Evolutionary conservation across 2,888 invertebrate species (phyloP).

Genomic region (Salticus scenicus): DNA sequence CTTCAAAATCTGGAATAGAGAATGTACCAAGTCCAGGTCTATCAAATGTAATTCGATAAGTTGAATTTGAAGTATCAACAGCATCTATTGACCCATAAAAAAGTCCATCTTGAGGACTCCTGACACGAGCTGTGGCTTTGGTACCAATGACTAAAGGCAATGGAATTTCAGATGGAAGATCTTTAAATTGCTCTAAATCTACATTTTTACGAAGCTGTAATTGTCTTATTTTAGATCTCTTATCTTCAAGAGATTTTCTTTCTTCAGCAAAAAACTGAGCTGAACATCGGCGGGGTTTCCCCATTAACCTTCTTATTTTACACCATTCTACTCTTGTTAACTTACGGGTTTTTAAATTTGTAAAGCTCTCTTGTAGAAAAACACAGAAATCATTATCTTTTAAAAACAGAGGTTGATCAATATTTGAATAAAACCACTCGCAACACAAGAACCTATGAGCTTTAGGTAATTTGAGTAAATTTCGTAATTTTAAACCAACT

Average conservation of each 20-base stretch:
- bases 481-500: slow-evolving; percentile 89
- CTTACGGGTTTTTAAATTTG: slow-evolving; percentile 88
- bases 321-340: slow-evolving; percentile 95
- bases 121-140: slow-evolving; percentile 88
- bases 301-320: slow-evolving; percentile 95
- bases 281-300: slow-evolving; percentile 87
- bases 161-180: slow-evolving; percentile 95
- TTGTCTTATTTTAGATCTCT: slow-evolving; percentile 91
- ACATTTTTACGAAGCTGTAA: slow-evolving; percentile 91
- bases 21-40: slow-evolving; percentile 93
- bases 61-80: slow-evolving; percentile 94
- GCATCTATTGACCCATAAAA: slow-evolving; percentile 96
- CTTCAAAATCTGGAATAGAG: slow-evolving; percentile 97
- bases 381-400: slow-evolving; percentile 97
- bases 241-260: slow-evolving; percentile 89
- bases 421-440: slow-evolving; percentile 99
- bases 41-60: slow-evolving; percentile 96
- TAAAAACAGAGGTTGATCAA: slow-evolving; percentile 93
- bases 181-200: slow-evolving; percentile 84
- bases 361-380: slow-evolving; percentile 94
- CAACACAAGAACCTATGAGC: slow-evolving; percentile 99
- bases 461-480: slow-evolving; percentile 96
- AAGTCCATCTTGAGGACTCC: slow-evolving; percentile 95
- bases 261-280: slow-evolving; percentile 96
- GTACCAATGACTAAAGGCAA: slow-evolving; percentile 95